Base-by-base conservation (phyloP, 2,888 invertebrate species). In the Cordylochernes scorpioides region DNA sequence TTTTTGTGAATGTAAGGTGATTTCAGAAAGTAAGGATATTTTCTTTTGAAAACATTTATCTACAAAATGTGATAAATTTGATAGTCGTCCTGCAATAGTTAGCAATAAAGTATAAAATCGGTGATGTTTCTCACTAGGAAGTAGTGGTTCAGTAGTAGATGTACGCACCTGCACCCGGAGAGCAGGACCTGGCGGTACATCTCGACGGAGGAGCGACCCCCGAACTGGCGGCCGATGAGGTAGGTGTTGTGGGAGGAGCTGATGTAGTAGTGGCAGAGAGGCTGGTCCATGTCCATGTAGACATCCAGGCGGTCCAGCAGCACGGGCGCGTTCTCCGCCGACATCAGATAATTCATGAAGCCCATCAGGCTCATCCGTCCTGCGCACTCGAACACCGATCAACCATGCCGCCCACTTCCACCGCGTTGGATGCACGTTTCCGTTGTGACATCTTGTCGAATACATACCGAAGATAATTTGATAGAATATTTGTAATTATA, bases 301-400 rank as follows among this genome's bases (percentile, higher is more conserved):
- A 80, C 74, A 51, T 91, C 91, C 43, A 94, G 60, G n/a, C 91
- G 65, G 57, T 97, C 97, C 42, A 97, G 62, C 58, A 97, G 97
- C 39, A 99, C 94, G 0, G 97, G 94, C 0, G 94, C 88, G 59
- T 99, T 99, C 58, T 99, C 97, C 54, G 99, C 97, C 0, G 94
- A 94, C 88, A 99, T 97, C 42, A 97, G 65, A 60, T 94, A 97
- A 35, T 91, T 71, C 55, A 91, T 84, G 44, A 97, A 67, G 19
- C 94, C 42, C 22, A 40, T 40, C 27, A 40, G 40, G 21, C 39
- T 39, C 28, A 42, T 19, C 8, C 32, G 28, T 22, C 42, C 38
- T 38, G 9, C 10, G 12, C n/a, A n/a, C n/a, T n/a, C n/a, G n/a
- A n/a, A n/a, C n/a, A n/a, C n/a, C n/a, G n/a, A n/a, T n/a, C n/a